phyloP scores from a whole-genome alignment of 2,113 vertebrate species.

The Genyomyrus donnyi region DNA sequence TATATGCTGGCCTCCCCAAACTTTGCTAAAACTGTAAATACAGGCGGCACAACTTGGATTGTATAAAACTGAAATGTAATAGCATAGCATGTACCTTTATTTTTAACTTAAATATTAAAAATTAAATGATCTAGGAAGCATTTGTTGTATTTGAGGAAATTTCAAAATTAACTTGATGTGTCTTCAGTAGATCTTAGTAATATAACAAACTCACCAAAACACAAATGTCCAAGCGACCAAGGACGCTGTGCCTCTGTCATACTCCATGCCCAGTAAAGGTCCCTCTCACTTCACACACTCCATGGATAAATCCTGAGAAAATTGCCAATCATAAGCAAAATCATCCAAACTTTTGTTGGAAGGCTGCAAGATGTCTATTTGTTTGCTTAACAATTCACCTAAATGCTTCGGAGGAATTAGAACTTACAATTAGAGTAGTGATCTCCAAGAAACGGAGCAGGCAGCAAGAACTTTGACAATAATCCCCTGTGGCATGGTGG shows the following conservation, averaged over 20 bases:
- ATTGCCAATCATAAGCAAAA: background rate
- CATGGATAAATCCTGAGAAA: background rate
- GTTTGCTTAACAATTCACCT: background rate
- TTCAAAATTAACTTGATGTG: background rate
- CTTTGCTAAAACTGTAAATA: conserved; percentile 53
- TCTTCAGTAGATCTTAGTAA: background rate
- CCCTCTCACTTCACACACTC: background rate
- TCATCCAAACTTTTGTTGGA: background rate
- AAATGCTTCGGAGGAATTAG: background rate
- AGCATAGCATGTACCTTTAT: background rate
- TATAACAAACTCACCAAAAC: conserved; percentile 10
- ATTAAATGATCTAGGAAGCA: background rate
- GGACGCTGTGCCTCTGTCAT: background rate
- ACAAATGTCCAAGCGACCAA: background rate
- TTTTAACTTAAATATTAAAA: background rate
- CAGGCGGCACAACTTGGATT: background rate
- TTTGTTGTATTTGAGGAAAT: background rate
- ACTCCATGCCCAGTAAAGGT: background rate
- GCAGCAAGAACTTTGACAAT: background rate
- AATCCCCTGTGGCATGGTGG: background rate
- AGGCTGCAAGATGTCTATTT: background rate
- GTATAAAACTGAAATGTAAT: background rate
- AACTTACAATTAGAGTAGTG: background rate
- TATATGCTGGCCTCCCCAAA: conserved; percentile 49
- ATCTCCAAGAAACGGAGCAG: background rate